Percentiles rank a stretch among this genome's conserved stretches.
phyloP scores from a whole-genome alignment of 30 jellyfish, hydroid and myxozoan species.

The Cassiopea xamachana region DNA sequence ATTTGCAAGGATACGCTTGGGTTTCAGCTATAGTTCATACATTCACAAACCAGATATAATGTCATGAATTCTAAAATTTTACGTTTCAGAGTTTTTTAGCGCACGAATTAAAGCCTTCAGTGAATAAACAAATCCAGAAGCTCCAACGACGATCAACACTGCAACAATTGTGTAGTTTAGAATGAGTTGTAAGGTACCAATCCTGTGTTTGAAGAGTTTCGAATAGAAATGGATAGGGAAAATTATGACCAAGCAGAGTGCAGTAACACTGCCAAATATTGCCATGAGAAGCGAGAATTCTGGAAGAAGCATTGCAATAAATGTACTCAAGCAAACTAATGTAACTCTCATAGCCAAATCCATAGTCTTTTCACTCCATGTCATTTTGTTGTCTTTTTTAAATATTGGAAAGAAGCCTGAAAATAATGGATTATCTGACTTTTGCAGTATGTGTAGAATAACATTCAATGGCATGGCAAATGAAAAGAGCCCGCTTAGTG shows the following conservation, averaged over 20 bases:
- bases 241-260: constrained; percentile 61
- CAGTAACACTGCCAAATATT: constrained; percentile 87
- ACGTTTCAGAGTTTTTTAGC: constrained; percentile 20
- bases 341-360: constrained; percentile 73
- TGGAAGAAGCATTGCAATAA: constrained; percentile 76
- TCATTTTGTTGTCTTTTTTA: constrained; percentile 47
- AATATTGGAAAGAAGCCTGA: constrained; percentile 60
- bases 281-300: constrained; percentile 92
- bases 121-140: constrained; percentile 49
- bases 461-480: constrained; percentile 87
- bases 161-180: constrained; percentile 31
- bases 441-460: constrained; percentile 72
- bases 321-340: constrained; percentile 55
- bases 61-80: background rate
- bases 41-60: too few relatives aligned
- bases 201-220: constrained; percentile 10
- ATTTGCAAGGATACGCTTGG: too few relatives aligned
- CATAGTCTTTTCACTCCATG: constrained; percentile 76
- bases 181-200: background rate
- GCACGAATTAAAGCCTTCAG: constrained; percentile 51
- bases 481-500: constrained; percentile 78
- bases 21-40: too few relatives aligned
- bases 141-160: constrained; percentile 35
- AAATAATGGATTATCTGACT: constrained; percentile 54
- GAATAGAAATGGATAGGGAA: constrained; percentile 73